Percentiles rank a stretch among this genome's conserved stretches.
Evolutionary conservation across 2,888 invertebrate species (phyloP).

Genomic region (Hydroisotoma schaefferi): DNA sequence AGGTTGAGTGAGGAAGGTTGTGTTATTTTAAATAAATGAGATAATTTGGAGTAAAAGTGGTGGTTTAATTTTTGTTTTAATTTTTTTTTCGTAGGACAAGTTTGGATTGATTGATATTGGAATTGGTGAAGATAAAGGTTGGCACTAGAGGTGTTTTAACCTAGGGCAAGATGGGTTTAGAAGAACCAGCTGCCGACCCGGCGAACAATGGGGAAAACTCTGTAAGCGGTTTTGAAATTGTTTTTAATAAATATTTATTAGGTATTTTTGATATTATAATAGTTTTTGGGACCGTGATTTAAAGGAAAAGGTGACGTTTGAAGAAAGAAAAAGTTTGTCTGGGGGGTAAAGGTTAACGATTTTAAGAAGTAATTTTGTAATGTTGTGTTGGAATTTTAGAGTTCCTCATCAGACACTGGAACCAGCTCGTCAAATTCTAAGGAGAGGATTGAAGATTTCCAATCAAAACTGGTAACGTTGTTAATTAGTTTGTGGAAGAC

Average conservation of each 20-base stretch:
- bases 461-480: constrained; percentile 8
- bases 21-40: too few species aligned
- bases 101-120: neutral
- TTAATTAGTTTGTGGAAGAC: neutral
- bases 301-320: neutral
- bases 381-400: neutral
- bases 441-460: constrained; percentile 10
- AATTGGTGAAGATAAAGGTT: neutral
- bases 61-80: neutral
- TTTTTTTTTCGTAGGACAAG: neutral
- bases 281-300: neutral
- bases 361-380: too few species aligned
- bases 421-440: constrained; percentile 13
- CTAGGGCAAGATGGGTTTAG: neutral
- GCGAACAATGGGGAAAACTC: constrained; percentile 14
- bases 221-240: constrained; percentile 1
- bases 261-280: neutral
- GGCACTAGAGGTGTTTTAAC: neutral
- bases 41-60: neutral
- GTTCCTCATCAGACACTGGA: constrained; percentile 8
- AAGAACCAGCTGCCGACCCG: neutral
- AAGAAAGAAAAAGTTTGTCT: too few species aligned
- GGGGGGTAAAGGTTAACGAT: too few species aligned
- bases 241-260: neutral
- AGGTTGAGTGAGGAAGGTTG: too few species aligned